These are phyloP conservation scores for Papilio demoleus DNA, from an alignment of 2,888 invertebrate genomes.

Conservation along the genomic window DNA sequence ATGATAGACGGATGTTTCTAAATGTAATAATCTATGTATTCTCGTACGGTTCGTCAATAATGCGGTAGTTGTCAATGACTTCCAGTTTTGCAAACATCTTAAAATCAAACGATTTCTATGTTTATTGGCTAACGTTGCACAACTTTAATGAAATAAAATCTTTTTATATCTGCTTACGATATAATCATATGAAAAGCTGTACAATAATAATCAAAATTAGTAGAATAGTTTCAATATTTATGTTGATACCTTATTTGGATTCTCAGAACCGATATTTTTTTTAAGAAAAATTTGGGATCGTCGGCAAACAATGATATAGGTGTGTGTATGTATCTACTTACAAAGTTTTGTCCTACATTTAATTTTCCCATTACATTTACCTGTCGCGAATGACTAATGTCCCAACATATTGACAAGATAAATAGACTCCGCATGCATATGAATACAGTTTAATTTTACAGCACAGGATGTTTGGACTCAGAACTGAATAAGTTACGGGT, in stretches of 20 bases:
- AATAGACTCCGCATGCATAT: constrained; percentile 17
- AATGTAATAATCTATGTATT: background rate
- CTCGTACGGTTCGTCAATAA: background rate
- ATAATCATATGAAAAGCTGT: background rate
- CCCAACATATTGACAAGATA: constrained; percentile 27
- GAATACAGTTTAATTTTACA: constrained; percentile 9
- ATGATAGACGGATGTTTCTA: background rate
- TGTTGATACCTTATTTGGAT: no score
- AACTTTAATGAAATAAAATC: constrained; percentile 12
- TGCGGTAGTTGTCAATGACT: constrained; percentile 27
- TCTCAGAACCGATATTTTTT: no score
- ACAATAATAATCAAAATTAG: background rate
- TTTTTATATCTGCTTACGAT: constrained; percentile 17
- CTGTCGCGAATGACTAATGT: background rate
- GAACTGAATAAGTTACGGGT: constrained; percentile 10
- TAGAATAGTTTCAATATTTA: background rate
- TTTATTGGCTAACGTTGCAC: background rate
- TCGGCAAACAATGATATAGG: no score
- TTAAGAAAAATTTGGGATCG: no score
- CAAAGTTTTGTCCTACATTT: constrained; percentile 3
- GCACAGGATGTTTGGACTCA: constrained; percentile 13
- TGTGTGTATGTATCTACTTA: background rate
- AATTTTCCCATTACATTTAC: constrained; percentile 1
- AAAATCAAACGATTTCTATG: constrained; percentile 5
- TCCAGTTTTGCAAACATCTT: constrained; percentile 9